Percentiles rank a stretch among this genome's conserved stretches.
Conservation (phyloP, 2,113 vertebrate species). For the Vulpes vulpes region DNA sequence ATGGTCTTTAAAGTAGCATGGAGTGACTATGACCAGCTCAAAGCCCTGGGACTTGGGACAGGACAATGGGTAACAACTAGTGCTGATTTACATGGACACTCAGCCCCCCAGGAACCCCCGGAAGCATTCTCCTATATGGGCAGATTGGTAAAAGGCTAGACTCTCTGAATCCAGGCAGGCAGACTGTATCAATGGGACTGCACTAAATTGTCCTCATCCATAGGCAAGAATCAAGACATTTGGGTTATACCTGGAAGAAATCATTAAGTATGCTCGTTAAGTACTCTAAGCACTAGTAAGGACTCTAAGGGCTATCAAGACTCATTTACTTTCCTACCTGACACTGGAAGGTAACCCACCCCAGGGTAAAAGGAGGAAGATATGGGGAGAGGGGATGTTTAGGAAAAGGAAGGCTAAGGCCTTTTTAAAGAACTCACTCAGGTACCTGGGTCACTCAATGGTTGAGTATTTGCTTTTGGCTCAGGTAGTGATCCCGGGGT, state of each 20-base stretch:
- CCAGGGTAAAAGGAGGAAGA: neutral
- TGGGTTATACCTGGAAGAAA: neutral
- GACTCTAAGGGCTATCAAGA: neutral
- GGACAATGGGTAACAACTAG: neutral
- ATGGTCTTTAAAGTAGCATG: neutral
- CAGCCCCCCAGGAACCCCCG: neutral
- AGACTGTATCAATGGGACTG: neutral
- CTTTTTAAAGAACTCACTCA: neutral
- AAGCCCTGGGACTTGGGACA: neutral
- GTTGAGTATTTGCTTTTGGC: no score
- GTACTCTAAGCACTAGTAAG: neutral
- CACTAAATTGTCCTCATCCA: neutral
- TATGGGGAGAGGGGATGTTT: neutral
- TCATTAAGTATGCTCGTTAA: neutral
- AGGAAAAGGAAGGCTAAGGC: neutral
- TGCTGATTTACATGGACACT: neutral
- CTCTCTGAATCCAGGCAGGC: neutral
- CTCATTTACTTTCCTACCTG: neutral
- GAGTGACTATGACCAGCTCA: neutral
- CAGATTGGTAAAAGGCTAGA: neutral
- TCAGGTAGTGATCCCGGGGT: no score
- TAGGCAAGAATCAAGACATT: neutral
- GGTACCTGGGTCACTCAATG: no score
- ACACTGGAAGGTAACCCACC: neutral
- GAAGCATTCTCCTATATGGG: neutral